Evolutionary conservation across 1,140 invertebrate species (phyloP).

Genomic region (Orius laevigatus): DNA sequence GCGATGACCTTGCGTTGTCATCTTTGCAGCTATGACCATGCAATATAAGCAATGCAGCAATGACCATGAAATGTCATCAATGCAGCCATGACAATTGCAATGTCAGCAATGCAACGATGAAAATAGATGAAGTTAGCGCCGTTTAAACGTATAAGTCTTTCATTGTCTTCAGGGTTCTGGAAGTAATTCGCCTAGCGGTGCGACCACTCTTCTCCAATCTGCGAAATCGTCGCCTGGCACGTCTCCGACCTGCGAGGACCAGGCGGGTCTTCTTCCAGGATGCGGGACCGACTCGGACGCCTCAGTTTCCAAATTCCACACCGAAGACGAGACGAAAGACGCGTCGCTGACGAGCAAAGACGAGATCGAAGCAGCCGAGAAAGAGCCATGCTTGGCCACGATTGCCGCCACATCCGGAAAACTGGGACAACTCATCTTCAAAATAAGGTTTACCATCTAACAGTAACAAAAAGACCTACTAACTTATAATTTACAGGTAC

Average conservation of each 20-base stretch:
- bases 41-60: no score
- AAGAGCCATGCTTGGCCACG: constrained; percentile 22
- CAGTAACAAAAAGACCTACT: no score
- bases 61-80: no score
- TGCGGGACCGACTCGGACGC: not conserved
- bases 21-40: no score
- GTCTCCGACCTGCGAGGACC: constrained; percentile 5
- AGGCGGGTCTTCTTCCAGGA: not conserved
- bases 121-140: no score
- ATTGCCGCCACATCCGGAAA: constrained; percentile 37
- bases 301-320: constrained; percentile 12
- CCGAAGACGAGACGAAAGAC: constrained; percentile 19
- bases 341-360: constrained; percentile 15
- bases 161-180: constrained; percentile 23
- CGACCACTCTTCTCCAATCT: constrained; percentile 1
- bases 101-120: no score
- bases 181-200: constrained; percentile 14
- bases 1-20: no score
- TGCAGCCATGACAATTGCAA: no score
- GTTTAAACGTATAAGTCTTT: no score
- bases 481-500: constrained; percentile 49
- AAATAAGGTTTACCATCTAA: constrained; percentile 59
- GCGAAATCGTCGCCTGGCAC: constrained; percentile 12
- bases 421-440: constrained; percentile 74
- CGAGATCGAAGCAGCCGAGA: constrained; percentile 20